Evolutionary conservation across 2,888 invertebrate genomes (phyloP), one percentile per base, ranked within the genome.

Genomic region (Steinernema hermaphroditum): DNA sequence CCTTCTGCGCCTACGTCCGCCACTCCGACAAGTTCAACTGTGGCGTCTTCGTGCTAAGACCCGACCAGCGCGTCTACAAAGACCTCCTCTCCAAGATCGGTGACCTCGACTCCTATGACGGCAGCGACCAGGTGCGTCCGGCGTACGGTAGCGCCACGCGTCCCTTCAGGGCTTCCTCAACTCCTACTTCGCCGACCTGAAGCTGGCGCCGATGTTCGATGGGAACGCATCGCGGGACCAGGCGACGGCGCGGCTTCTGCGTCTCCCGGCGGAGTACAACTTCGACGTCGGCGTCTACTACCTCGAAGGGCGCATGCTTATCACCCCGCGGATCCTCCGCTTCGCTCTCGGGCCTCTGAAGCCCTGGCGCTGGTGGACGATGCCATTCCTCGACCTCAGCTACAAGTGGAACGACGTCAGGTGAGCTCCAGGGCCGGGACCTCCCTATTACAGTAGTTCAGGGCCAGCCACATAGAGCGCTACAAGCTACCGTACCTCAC

Each of bases 21-120:
- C 84, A 84, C 73, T 83, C 84, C 6, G 83, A 84, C 69, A 79
- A 79, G 77, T 82, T 83, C 78, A 84, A 84, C 68, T 76, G 82
- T 0, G 84, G 83, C n/a, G 80, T 84, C 2, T 82, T 83, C 71
- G 82, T 80, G 2, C 70, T 84, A n/a, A 75, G 75, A 68, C 82
- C 84, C n/a, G 78, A 82, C 71, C 70, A 75, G 32, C 77, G 82
- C 81, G 71, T 81, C 19, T 82, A 80, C 74, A 41, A 75, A 9
- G 80, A 80, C 37, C 82, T 84, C 79, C 43, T 77, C 19, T 49
- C 76, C n/a, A 74, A 78, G 43, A 74, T 77, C 4, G 43, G 72
- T 22, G 34, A 70, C 0, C 68, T 78, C 9, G 72, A 73, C 19
- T 80, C 81, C 9, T 84, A 84, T 71, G 84, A 84, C 69, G 83